Conservation (phyloP, 2,888 invertebrate genomes). For the Opisthograptis luteolata region DNA sequence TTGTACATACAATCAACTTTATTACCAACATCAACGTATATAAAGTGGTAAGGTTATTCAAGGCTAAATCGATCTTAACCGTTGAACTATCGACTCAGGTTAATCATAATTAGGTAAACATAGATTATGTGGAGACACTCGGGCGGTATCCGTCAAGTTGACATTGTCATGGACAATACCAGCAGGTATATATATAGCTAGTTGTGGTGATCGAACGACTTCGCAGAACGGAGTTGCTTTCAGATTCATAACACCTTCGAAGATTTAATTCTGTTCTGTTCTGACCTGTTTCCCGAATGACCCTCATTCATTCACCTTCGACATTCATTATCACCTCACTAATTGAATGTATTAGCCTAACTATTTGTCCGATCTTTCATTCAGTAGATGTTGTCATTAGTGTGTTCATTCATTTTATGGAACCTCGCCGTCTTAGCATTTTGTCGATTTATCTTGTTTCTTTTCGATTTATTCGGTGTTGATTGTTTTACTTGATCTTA, state of each 20-base stretch:
- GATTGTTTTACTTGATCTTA: not conserved
- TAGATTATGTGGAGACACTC: not conserved
- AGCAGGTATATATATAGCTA: too few relatives aligned
- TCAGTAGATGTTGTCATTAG: constrained; percentile 35
- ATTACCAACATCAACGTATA: too few relatives aligned
- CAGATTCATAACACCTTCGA: not conserved
- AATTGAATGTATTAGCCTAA: constrained; percentile 43
- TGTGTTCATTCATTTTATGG: constrained; percentile 29
- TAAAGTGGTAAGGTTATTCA: not conserved
- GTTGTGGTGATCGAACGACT: too few relatives aligned
- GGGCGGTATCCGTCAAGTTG: too few relatives aligned
- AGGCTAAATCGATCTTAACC: not conserved
- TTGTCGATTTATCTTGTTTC: constrained; percentile 10
- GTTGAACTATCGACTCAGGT: not conserved
- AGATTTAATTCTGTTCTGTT: not conserved
- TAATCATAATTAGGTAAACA: not conserved
- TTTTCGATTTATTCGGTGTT: constrained; percentile 13
- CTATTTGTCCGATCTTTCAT: constrained; percentile 42
- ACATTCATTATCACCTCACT: constrained; percentile 44
- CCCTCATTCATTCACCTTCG: constrained; percentile 37
- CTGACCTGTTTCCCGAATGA: not conserved
- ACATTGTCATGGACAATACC: not conserved
- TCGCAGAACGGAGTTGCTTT: too few relatives aligned
- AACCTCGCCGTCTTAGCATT: constrained; percentile 10
- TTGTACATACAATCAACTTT: too few relatives aligned